Conservation (phyloP, 2,113 vertebrate species). For the Cyphomyrus discorhynchus region DNA sequence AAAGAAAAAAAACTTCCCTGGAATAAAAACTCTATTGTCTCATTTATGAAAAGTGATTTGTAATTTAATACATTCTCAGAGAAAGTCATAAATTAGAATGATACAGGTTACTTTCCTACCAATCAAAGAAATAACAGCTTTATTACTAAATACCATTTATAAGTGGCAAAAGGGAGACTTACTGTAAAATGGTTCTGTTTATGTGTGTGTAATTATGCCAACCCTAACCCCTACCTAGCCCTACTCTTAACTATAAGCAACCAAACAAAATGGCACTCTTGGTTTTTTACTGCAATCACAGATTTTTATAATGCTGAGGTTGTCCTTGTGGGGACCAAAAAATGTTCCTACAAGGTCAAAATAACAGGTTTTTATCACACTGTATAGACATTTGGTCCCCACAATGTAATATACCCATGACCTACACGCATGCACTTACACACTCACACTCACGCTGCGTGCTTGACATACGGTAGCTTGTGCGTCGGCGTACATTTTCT, state of each 20-base stretch:
- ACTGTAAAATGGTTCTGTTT: too few relatives aligned
- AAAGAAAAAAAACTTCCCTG: background rate
- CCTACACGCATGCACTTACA: background rate
- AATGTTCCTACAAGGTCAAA: background rate
- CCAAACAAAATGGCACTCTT: background rate
- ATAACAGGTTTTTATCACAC: background rate
- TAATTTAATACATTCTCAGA: background rate
- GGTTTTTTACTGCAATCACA: background rate
- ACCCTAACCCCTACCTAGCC: too few relatives aligned
- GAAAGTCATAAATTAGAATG: background rate
- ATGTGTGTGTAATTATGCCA: background rate
- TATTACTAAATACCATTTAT: too few relatives aligned
- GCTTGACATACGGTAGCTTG: background rate
- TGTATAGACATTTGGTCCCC: background rate
- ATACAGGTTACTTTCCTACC: background rate
- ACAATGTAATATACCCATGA: background rate
- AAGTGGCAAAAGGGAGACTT: too few relatives aligned
- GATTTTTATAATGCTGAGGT: background rate
- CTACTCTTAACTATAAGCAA: background rate
- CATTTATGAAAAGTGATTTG: background rate
- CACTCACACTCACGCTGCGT: background rate
- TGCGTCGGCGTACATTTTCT: background rate
- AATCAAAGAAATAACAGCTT: background rate
- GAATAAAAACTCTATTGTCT: background rate
- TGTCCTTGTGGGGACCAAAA: background rate